phyloP scores from a whole-genome alignment of 2,797 vertebrate genomes.

The Momotus momota region DNA sequence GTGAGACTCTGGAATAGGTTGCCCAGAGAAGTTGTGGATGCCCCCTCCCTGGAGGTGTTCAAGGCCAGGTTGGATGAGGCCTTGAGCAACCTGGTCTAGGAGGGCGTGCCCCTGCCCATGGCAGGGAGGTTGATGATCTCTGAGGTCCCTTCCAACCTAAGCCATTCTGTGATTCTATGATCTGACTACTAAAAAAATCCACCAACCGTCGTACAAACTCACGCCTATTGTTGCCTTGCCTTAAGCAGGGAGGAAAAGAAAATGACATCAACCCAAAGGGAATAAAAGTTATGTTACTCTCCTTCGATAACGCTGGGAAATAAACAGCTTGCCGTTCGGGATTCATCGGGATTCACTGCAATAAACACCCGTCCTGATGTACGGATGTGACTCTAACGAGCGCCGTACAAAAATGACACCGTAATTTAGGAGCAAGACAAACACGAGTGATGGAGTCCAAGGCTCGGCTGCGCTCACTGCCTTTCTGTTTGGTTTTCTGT shows the following conservation, averaged over 20 bases:
- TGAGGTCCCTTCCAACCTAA: no score
- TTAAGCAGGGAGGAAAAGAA: neutral
- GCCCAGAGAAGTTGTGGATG: no score
- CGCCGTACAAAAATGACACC: neutral
- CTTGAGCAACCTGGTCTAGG: no score
- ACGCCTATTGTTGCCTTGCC: neutral
- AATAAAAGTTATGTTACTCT: slow-evolving; percentile 1
- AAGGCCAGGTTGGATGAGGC: no score
- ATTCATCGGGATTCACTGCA: neutral
- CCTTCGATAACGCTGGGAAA: slow-evolving; percentile 32
- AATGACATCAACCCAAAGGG: neutral
- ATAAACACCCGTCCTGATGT: slow-evolving; percentile 40
- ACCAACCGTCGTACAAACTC: neutral
- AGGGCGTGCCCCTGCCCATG: no score
- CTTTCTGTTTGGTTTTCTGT: neutral
- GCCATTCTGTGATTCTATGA: no score
- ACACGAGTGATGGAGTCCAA: slow-evolving; percentile 24
- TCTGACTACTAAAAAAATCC: neutral
- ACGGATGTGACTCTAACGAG: neutral
- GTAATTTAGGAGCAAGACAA: slow-evolving; percentile 33
- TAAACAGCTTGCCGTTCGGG: neutral
- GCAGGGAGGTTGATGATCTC: no score
- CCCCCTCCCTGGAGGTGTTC: no score
- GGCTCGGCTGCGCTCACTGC: neutral
- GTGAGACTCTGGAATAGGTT: no score